phyloP scores from a whole-genome alignment of 1,140 invertebrate genomes.

The Hylaeus anthracinus region DNA sequence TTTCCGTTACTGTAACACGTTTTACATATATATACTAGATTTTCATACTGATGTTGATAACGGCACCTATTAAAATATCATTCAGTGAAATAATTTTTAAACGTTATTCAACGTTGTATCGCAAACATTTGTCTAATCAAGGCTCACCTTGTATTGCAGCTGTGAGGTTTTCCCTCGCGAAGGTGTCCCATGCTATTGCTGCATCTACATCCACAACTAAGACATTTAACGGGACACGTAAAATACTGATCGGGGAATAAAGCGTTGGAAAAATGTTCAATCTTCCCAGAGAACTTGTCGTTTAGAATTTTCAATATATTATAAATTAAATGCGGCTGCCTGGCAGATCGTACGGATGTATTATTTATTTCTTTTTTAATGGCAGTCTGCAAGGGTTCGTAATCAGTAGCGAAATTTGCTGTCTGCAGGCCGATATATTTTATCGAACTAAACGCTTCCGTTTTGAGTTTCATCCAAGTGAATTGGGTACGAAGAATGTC shows the following conservation, averaged over 20 bases:
- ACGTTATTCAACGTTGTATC: neutral
- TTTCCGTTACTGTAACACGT: conserved; percentile 83
- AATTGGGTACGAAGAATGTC: conserved; percentile 85
- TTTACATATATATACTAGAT: conserved; percentile 89
- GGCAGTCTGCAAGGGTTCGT: conserved; percentile 76
- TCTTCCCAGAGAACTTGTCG: conserved; percentile 88
- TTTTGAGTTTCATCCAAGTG: conserved; percentile 83
- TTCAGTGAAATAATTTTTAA: neutral
- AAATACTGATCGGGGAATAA: conserved; percentile 92
- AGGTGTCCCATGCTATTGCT: conserved; percentile 89
- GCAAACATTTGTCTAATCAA: neutral
- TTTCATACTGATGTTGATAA: conserved; percentile 91
- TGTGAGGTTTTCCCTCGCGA: conserved; percentile 85
- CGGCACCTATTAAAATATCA: conserved; percentile 77
- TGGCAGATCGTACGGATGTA: conserved; percentile 85
- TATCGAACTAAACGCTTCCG: conserved; percentile 88
- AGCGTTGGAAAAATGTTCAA: conserved; percentile 83
- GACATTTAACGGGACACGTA: conserved; percentile 87
- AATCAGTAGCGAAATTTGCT: conserved; percentile 81
- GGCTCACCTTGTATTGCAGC: conserved; percentile 79
- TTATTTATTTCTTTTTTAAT: conserved; percentile 84
- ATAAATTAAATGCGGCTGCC: conserved; percentile 85
- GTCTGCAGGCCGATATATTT: conserved; percentile 87
- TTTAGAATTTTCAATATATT: conserved; percentile 87
- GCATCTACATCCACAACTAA: conserved; percentile 88